A percentile compares a stretch with the other conserved stretches of the same genome.
Conservation (phyloP, 1,140 invertebrate species). For the Vollenhovia emeryi region DNA sequence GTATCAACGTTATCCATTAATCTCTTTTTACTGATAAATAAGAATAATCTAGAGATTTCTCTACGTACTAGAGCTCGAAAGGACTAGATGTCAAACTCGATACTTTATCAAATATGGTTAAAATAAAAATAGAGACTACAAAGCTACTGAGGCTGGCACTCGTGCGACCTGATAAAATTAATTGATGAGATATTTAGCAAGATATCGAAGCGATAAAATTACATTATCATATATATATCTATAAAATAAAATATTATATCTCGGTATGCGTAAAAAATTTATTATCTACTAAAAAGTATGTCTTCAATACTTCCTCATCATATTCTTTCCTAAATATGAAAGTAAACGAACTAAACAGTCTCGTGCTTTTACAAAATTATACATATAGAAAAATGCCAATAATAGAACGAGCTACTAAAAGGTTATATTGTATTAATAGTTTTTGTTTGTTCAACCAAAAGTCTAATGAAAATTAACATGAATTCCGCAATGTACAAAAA, state of each 20-base stretch:
- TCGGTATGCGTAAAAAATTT: background rate
- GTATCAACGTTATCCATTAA: background rate
- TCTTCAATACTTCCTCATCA: background rate
- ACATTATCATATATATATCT: background rate
- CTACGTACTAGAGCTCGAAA: background rate
- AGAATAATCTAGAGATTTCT: background rate
- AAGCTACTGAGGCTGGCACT: background rate
- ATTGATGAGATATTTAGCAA: slow-evolving; percentile 20
- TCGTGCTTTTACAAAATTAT: no score
- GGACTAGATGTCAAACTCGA: slow-evolving; percentile 12
- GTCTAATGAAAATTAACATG: no score
- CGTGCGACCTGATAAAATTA: background rate
- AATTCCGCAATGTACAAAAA: no score
- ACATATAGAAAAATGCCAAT: no score
- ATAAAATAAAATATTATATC: background rate
- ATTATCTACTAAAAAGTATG: background rate
- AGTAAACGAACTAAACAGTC: no score
- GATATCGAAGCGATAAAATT: slow-evolving; percentile 14
- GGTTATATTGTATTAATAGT: no score
- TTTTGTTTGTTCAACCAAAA: no score
- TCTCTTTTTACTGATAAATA: background rate
- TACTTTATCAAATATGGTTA: slow-evolving; percentile 5
- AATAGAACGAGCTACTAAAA: no score
- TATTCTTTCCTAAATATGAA: no score
- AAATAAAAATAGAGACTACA: slow-evolving; percentile 1